Evolutionary conservation across 2,797 vertebrate genomes (phyloP), one percentile per base, ranked within the genome.

Genomic region (Microctenopoma stevenorrisi): DNA sequence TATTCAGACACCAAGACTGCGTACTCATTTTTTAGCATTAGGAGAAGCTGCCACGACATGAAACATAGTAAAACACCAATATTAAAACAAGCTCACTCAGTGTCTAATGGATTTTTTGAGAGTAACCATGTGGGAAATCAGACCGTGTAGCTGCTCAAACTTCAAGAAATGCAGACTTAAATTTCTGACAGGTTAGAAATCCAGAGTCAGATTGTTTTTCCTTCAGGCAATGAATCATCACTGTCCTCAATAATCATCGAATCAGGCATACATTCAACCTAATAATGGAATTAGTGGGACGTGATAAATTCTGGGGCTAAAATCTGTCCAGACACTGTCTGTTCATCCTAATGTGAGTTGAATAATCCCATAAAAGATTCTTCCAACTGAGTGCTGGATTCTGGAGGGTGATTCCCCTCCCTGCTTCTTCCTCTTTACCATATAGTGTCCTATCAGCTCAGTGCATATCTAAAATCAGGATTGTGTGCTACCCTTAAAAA

Each of bases 81-180:
- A 51, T 71, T 71, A 40, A 42, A 63, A 47, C 30, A 12, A 52
- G 26, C 15, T 52, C 43, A 25, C 48, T 43, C 33, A 35, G 38
- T 43, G 71, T 49, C 16, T 58, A n/a, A 43, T 7, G 25, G 40
- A 53, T 43, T 37, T 37, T 13, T 40, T 64, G 49, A 64, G 14
- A 35, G 26, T 35, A 43, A 43, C 25, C 47, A 26, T 15, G 48
- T 43, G 65, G 42, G 15, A 75, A 52, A 69, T 52, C 42, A 49
- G 22, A 62, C 51, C 16, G 43, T 15, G 7, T 18, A 48, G 33
- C 30, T 14, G 42, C 48, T 52, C 11, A 40, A 58, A 59, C 35
- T 69, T 10, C 40, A 63, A 18, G 15, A 52, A 4, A 48, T 51
- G 3, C 18, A 9, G 30, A 12, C 4, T 16, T 26, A 51, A 35